A percentile compares a stretch with the other conserved stretches of the same genome.
Evolutionary conservation across 2,113 vertebrate genomes (phyloP).

Genomic region (Pungitius pungitius): DNA sequence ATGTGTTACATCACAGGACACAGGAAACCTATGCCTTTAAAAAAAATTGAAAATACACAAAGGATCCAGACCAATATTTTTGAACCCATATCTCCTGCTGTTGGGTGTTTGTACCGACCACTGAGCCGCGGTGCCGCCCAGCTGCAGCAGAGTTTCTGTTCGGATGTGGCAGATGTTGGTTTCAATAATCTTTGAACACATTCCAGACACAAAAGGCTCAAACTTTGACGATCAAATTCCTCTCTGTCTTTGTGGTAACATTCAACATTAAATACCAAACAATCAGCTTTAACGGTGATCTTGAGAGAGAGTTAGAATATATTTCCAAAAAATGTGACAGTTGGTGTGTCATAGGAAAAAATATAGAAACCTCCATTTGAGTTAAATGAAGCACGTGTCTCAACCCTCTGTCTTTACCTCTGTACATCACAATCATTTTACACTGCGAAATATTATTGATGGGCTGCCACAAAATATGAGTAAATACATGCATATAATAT

Average conservation of each 20-base stretch:
- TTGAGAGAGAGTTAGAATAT: neutral
- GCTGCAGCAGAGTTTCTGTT: conserved; percentile 24
- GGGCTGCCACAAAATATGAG: neutral
- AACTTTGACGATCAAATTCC: neutral
- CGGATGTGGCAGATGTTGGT: conserved; percentile 11
- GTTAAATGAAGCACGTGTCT: neutral
- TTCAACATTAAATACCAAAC: neutral
- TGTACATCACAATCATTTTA: neutral
- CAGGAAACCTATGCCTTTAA: too few species aligned
- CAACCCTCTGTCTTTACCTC: neutral
- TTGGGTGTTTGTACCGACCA: conserved; percentile 16
- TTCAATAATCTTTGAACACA: conserved; percentile 5
- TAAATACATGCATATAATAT: neutral
- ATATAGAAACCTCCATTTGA: conserved; percentile 36
- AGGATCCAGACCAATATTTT: neutral
- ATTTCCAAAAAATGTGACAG: conserved; percentile 42
- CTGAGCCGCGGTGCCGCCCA: conserved; percentile 7
- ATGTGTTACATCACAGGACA: too few species aligned
- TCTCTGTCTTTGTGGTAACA: neutral
- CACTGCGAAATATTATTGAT: neutral
- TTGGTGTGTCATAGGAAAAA: conserved; percentile 51
- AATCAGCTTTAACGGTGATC: neutral
- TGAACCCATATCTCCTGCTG: neutral
- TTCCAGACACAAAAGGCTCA: neutral
- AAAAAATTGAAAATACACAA: conserved; percentile 3